Evolutionary conservation across 1,140 invertebrate genomes (phyloP), one percentile per base, ranked within the genome.

Genomic region (Thaumatotibia leucotreta): DNA sequence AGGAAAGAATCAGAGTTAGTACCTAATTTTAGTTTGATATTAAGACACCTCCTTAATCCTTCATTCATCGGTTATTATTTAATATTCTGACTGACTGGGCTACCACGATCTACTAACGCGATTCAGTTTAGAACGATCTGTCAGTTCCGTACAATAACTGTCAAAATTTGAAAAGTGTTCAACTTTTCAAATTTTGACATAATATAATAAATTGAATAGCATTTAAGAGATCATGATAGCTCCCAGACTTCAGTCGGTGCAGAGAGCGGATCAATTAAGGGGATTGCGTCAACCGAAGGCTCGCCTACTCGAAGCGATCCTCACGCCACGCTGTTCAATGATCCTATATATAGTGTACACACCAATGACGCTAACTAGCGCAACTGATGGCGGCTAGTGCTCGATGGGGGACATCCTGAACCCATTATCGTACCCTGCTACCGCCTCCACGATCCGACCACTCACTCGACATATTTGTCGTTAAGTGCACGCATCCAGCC

Each of bases 381-480:
- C 24, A 27, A 27, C 52, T 27, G 52, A 58, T 24, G 9, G 52
- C 52, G 52, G 52, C 52, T 58, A 27, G 52, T 27, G 24, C 52
- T 58, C 52, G 52, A 58, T 58, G 52, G 52, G 52, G 52, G 52
- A 58, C 52, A 58, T 58, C 52, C 52, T 58, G 52, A 58, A 58
- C 52, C n/a, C 52, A 58, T 58, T 58, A 58, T 27, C 27, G 24
- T 29, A 27, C 23, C 23, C 23, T 27, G 52, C 52, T 27, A 58
- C 52, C 52, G 52, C 24, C 52, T 58, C 52, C 52, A 27, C 52
- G 24, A 58, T 58, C 52, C 52, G 24, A 58, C 52, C 23, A 58
- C 52, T 58, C 52, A 27, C 52, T 14, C 52, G 52, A 58, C 52
- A 27, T 27, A n/a, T 31, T 31, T 31, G 24, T 58, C 24, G 24